Evolutionary conservation across 2,113 vertebrate species (phyloP).

Genomic region (Emydocephalus ijimae): DNA sequence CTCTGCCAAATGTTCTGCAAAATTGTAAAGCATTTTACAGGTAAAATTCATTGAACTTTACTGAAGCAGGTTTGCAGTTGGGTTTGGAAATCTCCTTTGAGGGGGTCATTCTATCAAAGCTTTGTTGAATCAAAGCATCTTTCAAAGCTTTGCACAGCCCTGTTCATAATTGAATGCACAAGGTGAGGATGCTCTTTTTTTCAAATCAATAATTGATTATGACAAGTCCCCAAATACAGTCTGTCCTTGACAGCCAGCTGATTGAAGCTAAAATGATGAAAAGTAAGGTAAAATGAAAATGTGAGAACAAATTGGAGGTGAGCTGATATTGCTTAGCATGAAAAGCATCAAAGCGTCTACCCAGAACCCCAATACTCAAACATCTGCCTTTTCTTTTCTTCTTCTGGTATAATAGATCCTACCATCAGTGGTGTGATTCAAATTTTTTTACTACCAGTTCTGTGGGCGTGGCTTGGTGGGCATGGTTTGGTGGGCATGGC

Average conservation of each 20-base stretch:
- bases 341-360: not conserved
- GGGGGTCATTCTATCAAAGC: not conserved
- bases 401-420: not conserved
- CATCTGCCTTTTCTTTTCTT: not conserved
- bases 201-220: not conserved
- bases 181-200: not conserved
- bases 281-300: not conserved
- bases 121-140: not conserved
- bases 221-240: not conserved
- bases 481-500: too few species aligned
- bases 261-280: not conserved
- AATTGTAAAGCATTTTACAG: not conserved
- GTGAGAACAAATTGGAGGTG: not conserved
- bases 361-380: not conserved
- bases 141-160: not conserved
- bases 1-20: not conserved
- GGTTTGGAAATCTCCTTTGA: not conserved
- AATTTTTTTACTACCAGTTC: too few species aligned
- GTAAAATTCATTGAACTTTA: not conserved
- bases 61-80: not conserved
- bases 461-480: too few species aligned
- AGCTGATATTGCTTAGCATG: not conserved
- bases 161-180: not conserved
- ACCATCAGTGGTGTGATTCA: not conserved
- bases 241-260: not conserved